Evolutionary conservation across 2,113 vertebrate species (phyloP), one percentile per base, ranked within the genome.

Genomic region (Eudyptes chrysolophus): DNA sequence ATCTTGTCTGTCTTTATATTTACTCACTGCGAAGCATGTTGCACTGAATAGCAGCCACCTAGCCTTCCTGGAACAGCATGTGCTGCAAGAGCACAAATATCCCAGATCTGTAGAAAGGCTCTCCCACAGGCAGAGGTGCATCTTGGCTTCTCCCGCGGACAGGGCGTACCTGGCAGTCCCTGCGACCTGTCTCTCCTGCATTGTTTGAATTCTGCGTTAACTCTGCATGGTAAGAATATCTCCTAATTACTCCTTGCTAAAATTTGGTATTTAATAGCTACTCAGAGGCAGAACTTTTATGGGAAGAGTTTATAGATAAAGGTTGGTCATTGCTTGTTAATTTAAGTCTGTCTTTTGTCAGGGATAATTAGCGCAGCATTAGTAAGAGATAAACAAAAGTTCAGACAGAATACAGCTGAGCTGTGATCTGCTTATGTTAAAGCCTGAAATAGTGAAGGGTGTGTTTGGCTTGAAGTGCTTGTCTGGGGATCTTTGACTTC

Each of bases 271-370:
- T 88, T 96, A 79, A 44, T 93, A 65, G 65, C 36, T 76, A 16
- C 51, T 92, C 92, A 54, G 49, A 64, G 52, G 80, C 49, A 87
- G 66, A 92, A 87, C 24, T 90, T 89, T 17, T 29, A 77, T 29
- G 46, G 54, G 79, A 84, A 69, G 77, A 60, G 46, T 92, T 94
- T 90, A 2, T 75, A 80, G 58, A 86, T 96, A 83, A 83, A 87
- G 81, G 49, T 62, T 89, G 89, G 86, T 70, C 78, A 30, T 21
- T 87, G 34, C 85, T 69, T 51, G 84, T 76, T 95, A 94, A 95
- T 91, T 92, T 38, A 95, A 70, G 86, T 82, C 93, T 97, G 95
- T 76, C 60, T 90, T 94, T 95, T 97, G 84, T 95, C 89, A 77
- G 62, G 74, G 62, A 29, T 96, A 96, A 97, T 97, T 94, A 92